Percentiles rank a stretch among this genome's conserved stretches.
These are phyloP conservation scores for Neofelis nebulosa DNA, from an alignment of 2,113 vertebrate species.

Conservation along the genomic window DNA sequence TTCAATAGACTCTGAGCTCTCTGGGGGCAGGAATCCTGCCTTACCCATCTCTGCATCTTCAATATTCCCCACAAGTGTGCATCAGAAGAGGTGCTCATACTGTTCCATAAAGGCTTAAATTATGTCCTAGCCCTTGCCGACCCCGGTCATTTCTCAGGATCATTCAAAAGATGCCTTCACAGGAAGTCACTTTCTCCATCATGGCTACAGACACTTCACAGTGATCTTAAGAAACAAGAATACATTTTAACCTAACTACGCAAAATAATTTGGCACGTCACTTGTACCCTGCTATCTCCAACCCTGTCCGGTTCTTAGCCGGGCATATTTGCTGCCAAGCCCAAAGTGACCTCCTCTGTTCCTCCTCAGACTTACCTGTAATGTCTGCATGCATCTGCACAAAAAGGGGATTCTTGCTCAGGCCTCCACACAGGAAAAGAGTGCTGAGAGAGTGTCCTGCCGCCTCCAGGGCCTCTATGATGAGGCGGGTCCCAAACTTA, in stretches of 20 bases:
- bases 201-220: background rate
- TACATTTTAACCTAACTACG: background rate
- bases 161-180: background rate
- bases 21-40: background rate
- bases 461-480: slow-evolving; percentile 91
- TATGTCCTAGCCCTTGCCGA: background rate
- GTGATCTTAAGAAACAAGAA: background rate
- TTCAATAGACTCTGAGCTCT: background rate
- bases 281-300: background rate
- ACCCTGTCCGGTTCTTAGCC: background rate
- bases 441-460: slow-evolving; percentile 92
- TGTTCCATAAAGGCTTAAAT: background rate
- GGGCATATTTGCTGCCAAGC: background rate
- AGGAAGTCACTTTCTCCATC: background rate
- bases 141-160: background rate
- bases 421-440: slow-evolving; percentile 95
- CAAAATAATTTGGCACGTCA: background rate
- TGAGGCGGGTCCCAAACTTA: slow-evolving; percentile 95
- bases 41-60: background rate
- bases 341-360: background rate
- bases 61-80: background rate
- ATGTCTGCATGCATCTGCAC: slow-evolving; percentile 95
- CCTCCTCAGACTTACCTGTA: slow-evolving; percentile 87
- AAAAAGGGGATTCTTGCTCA: slow-evolving; percentile 97
- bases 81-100: background rate